Percentiles rank a stretch among this genome's conserved stretches.
phyloP scores from a whole-genome alignment of 2,888 invertebrate genomes.

The Nebria salina region DNA sequence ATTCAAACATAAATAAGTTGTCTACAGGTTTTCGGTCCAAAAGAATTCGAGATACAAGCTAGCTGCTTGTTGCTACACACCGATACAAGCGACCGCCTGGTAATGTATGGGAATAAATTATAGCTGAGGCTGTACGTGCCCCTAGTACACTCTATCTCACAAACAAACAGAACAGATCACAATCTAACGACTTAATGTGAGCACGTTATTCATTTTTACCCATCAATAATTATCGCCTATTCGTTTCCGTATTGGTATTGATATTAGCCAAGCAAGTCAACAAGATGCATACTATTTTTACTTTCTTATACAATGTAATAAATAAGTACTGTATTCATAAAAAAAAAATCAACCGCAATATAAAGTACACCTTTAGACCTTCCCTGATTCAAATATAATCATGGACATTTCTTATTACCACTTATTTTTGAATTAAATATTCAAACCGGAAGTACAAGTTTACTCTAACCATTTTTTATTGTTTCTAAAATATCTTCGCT shows the following conservation, averaged over 20 bases:
- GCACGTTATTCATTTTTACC: not conserved
- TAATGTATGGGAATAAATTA: conserved; percentile 58
- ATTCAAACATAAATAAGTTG: conserved; percentile 65
- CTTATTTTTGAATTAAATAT: no score
- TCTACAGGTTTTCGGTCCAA: conserved; percentile 56
- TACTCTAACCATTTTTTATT: no score
- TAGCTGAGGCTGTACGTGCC: conserved; percentile 21
- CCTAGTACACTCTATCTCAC: conserved; percentile 8
- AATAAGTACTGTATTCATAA: no score
- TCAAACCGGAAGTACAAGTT: no score
- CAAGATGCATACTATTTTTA: no score
- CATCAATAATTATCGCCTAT: not conserved
- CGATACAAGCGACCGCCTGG: conserved; percentile 55
- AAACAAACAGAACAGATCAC: not conserved
- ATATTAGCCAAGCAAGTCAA: no score
- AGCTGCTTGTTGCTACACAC: conserved; percentile 59
- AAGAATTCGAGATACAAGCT: conserved; percentile 61
- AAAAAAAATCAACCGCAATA: no score
- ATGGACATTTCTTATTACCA: no score
- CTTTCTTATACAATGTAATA: no score
- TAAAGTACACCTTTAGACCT: no score
- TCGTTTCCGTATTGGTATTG: not conserved
- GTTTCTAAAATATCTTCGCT: no score
- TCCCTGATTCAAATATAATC: no score
- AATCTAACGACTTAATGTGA: not conserved